Evolutionary conservation across 1,140 invertebrate species (phyloP), one percentile per base, ranked within the genome.

Genomic region (Druon quercuslanigerum): DNA sequence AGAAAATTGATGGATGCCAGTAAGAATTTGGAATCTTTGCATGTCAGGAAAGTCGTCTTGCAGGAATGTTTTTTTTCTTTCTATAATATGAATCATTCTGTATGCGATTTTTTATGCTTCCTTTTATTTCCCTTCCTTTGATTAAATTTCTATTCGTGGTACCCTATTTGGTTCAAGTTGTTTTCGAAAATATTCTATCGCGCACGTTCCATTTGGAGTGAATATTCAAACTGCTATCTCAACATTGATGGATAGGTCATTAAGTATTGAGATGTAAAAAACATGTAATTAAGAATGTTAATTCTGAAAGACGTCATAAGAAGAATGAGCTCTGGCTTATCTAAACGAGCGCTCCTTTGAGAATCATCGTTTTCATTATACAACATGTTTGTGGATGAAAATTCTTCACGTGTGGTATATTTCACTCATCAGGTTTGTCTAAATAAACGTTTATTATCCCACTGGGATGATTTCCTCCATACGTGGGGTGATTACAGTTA

Each of bases 251-350:
- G 33, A 14, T 33, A 4, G 6, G 13, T 40, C 46, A 66, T 66
- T 66, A 66, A n/a, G 13, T 33, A 60, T n/a, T 17, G n/a, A 17
- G 52, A 4, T 17, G 16, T 6, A 17, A 54, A 9, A 8, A 54
- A 54, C n/a, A 54, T 5, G 60, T n/a, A 66, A 66, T 66, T 66
- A 66, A 66, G 16, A 33, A 66, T 40, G 60, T 66, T 66, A 25
- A 66, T 66, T 66, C 13, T 16, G 6, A 16, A 60, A 17, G n/a
- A 54, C 17, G 52, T 54, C 2, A 9, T 46, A 14, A 33, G 40
- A 16, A n/a, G 13, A 57, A 16, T 66, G 16, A 40, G 40, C 9
- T 20, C 14, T 33, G 13, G 60, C 25, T 66, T 66, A 66, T 66
- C 60, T 66, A 14, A 60, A 25, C 33, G 12, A 17, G 52, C 16